Evolutionary conservation across 2,888 invertebrate genomes (phyloP).

Genomic region (Linyphia triangularis): DNA sequence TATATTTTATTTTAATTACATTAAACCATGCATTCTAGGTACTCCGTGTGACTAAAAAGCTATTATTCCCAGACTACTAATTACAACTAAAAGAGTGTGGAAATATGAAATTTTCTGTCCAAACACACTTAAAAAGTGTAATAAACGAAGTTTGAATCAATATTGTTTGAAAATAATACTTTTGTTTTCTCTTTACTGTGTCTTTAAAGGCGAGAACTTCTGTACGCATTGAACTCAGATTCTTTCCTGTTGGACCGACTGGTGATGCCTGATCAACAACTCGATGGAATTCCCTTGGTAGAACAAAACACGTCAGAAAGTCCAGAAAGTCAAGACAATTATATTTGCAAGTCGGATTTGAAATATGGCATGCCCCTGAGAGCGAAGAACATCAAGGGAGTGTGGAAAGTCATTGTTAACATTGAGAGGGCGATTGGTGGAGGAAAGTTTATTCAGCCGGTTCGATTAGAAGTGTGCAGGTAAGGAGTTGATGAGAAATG

Average conservation of each 20-base stretch:
- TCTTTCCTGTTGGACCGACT: constrained; percentile 58
- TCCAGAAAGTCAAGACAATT: constrained; percentile 42
- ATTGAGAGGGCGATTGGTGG: constrained; percentile 53
- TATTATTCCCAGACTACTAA: too few relatives aligned
- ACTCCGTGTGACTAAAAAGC: too few relatives aligned
- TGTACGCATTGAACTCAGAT: constrained; percentile 63
- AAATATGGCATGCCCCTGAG: constrained; percentile 70
- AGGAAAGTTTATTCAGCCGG: constrained; percentile 65
- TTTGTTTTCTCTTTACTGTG: too few relatives aligned
- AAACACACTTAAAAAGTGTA: too few relatives aligned
- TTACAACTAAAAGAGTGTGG: too few relatives aligned
- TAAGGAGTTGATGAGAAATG: too few relatives aligned
- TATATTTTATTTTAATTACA: too few relatives aligned
- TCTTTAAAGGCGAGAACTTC: constrained; percentile 59
- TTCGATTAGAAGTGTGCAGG: constrained; percentile 75
- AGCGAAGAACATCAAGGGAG: constrained; percentile 65
- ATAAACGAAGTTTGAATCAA: too few relatives aligned
- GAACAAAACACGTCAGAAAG: constrained; percentile 10
- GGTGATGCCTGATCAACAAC: constrained; percentile 28
- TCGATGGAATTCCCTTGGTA: constrained; percentile 8
- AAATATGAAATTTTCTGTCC: too few relatives aligned
- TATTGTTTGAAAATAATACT: too few relatives aligned
- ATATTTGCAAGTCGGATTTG: constrained; percentile 69
- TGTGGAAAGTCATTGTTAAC: constrained; percentile 76
- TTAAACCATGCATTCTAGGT: too few relatives aligned